Percentiles rank a stretch among this genome's conserved stretches.
Evolutionary conservation across 2,888 invertebrate genomes (phyloP).

Genomic region (Andrena marginata): DNA sequence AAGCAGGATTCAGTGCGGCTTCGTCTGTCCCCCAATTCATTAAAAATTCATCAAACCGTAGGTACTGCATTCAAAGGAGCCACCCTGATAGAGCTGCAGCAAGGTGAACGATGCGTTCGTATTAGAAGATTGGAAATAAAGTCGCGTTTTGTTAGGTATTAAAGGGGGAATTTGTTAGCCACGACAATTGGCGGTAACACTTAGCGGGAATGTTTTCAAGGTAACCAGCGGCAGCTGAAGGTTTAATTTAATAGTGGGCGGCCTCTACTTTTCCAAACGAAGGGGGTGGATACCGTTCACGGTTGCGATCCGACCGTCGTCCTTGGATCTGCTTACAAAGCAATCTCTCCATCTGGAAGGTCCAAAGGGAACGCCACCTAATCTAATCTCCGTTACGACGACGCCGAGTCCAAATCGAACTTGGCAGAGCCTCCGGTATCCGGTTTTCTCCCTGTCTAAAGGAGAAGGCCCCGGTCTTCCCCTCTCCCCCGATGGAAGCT

Average conservation of each 20-base stretch:
- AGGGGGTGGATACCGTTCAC: conserved; percentile 48
- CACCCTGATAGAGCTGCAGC: too few species aligned
- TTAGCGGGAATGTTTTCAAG: conserved; percentile 47
- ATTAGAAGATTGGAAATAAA: background rate
- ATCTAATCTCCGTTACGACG: conserved; percentile 78
- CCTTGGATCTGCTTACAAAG: conserved; percentile 80
- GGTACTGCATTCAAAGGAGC: too few species aligned
- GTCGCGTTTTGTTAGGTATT: background rate
- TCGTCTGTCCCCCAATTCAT: background rate
- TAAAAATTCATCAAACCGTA: too few species aligned
- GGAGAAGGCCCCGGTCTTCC: conserved; percentile 5
- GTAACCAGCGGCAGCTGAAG: conserved; percentile 50
- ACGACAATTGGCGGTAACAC: background rate
- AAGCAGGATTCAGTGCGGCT: background rate
- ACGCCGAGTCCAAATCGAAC: conserved; percentile 73
- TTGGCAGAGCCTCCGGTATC: conserved; percentile 73
- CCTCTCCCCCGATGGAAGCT: conserved; percentile 41
- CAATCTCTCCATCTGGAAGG: conserved; percentile 78
- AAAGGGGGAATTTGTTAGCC: background rate
- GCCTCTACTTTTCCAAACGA: conserved; percentile 56
- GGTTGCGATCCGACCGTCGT: conserved; percentile 53
- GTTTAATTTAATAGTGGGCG: conserved; percentile 56
- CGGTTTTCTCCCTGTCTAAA: conserved; percentile 59
- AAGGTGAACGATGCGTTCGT: background rate
- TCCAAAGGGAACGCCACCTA: conserved; percentile 75